Evolutionary conservation across 2,113 vertebrate species (phyloP).

Genomic region (Rhodinocichla rosea): DNA sequence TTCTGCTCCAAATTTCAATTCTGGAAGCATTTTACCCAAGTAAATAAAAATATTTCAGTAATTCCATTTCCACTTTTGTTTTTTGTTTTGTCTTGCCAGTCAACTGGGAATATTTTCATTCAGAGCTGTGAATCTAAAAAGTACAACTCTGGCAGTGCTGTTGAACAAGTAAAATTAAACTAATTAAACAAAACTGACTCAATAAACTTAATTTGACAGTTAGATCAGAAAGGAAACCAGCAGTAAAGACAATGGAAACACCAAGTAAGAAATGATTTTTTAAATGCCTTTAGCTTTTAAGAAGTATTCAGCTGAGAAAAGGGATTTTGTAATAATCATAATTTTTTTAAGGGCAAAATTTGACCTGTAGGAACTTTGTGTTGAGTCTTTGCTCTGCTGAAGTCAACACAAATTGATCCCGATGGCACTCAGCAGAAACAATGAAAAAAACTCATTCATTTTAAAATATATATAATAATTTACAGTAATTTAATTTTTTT

Average conservation of each 20-base stretch:
- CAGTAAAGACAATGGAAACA: not conserved
- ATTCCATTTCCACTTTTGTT: not conserved
- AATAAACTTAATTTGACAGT: not conserved
- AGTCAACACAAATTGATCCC: not conserved
- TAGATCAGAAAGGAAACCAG: not conserved
- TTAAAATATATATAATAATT: not conserved
- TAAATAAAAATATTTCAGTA: conserved; percentile 19
- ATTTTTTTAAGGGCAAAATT: not conserved
- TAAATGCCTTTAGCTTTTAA: not conserved
- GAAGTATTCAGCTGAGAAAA: not conserved
- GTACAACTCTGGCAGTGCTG: conserved; percentile 12
- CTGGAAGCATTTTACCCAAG: conserved; percentile 15
- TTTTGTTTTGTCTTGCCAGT: conserved; percentile 30
- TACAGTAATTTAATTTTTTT: not conserved
- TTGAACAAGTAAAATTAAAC: conserved; percentile 31
- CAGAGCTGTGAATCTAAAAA: conserved; percentile 35
- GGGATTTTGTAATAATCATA: not conserved
- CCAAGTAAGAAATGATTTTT: not conserved
- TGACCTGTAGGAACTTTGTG: not conserved
- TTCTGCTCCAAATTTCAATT: not conserved
- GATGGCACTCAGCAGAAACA: not conserved
- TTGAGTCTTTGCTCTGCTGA: not conserved
- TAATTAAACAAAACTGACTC: conserved; percentile 44
- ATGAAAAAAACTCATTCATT: not conserved
- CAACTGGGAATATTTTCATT: conserved; percentile 33